phyloP scores from a whole-genome alignment of 1,140 invertebrate species.

The Drosophila lacertosa region DNA sequence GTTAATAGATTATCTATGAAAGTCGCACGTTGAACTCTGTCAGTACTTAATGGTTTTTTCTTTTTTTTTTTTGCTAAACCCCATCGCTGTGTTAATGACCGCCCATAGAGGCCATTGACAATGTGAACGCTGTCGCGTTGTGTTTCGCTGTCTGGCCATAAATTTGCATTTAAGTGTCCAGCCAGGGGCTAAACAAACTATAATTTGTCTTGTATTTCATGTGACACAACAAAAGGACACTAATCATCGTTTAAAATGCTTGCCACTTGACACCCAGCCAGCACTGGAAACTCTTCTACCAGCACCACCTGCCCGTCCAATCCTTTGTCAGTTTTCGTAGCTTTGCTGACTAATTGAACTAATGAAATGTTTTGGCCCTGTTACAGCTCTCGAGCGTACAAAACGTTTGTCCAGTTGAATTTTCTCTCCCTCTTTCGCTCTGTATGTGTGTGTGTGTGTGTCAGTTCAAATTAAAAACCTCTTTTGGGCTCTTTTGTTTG shows the following conservation, averaged over 20 bases:
- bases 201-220: slow-evolving; percentile 72
- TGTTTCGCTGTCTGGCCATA: slow-evolving; percentile 36
- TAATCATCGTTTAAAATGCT: slow-evolving; percentile 77
- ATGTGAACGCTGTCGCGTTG: neutral
- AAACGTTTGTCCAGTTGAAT: slow-evolving; percentile 30
- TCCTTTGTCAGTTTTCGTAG: slow-evolving; percentile 33
- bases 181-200: slow-evolving; percentile 59
- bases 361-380: slow-evolving; percentile 66
- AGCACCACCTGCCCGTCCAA: slow-evolving; percentile 4
- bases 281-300: neutral
- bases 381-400: slow-evolving; percentile 9
- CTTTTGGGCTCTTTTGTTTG: slow-evolving; percentile 60
- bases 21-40: slow-evolving; percentile 4
- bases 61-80: neutral
- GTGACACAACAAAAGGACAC: slow-evolving; percentile 55
- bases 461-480: slow-evolving; percentile 67
- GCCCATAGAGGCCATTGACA: slow-evolving; percentile 2
- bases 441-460: slow-evolving; percentile 23
- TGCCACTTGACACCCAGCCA: slow-evolving; percentile 48
- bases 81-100: slow-evolving; percentile 4
- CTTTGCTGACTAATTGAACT: slow-evolving; percentile 69
- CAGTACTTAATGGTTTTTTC: neutral
- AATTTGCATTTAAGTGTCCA: slow-evolving; percentile 68
- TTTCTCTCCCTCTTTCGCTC: slow-evolving; percentile 12
- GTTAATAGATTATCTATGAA: neutral